Conservation (phyloP, 2,888 invertebrate genomes). For the Mechanitis mazaeus region DNA sequence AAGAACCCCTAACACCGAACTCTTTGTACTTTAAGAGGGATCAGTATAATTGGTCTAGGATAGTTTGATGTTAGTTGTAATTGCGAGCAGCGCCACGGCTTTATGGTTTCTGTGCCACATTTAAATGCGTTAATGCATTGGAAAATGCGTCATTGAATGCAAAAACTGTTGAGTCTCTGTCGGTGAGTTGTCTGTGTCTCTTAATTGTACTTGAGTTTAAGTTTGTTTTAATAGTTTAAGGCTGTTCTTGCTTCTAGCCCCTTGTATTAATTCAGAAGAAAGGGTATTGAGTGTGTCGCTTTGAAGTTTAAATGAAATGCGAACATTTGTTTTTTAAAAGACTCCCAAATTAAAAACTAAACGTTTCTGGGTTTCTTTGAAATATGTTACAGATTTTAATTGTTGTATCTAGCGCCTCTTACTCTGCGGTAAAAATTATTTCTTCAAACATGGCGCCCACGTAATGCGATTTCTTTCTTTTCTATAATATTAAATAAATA, state of each 20-base stretch:
- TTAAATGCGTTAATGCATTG: constrained; percentile 39
- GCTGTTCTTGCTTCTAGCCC: constrained; percentile 27
- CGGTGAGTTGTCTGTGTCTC: constrained; percentile 30
- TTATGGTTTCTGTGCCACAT: constrained; percentile 40
- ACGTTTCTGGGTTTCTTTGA: constrained; percentile 21
- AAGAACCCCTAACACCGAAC: constrained; percentile 30
- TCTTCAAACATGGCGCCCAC: too few species aligned
- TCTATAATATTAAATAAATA: too few species aligned
- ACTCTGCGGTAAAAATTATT: neutral
- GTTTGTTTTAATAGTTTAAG: constrained; percentile 32
- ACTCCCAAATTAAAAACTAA: constrained; percentile 22
- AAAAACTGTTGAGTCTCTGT: constrained; percentile 28
- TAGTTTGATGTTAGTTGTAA: constrained; percentile 40
- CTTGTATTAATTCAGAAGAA: constrained; percentile 28
- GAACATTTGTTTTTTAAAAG: constrained; percentile 29
- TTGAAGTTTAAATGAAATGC: constrained; percentile 24
- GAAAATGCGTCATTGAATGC: constrained; percentile 32
- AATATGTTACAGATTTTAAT: neutral
- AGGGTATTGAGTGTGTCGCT: constrained; percentile 28
- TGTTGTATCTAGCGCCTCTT: neutral
- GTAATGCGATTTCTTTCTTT: too few species aligned
- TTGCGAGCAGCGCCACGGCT: constrained; percentile 37
- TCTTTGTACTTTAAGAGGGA: constrained; percentile 31
- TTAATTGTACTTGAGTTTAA: constrained; percentile 28
- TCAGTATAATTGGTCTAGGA: constrained; percentile 31